Base-by-base conservation (phyloP, 2,113 vertebrate genomes). In the Neomonachus schauinslandi region DNA sequence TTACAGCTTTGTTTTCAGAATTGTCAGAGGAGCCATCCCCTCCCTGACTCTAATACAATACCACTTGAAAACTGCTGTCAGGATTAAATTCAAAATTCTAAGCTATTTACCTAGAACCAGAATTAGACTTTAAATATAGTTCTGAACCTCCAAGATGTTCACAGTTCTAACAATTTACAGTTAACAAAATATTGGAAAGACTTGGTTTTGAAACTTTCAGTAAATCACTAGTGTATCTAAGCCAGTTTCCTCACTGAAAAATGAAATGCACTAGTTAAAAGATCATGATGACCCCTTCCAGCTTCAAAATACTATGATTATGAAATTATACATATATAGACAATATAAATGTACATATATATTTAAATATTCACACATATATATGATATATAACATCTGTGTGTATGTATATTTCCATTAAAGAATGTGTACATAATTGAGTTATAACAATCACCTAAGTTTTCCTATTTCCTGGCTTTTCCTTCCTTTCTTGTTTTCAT, bases 1-100 rank as follows among this genome's bases (percentile, higher is more conserved):
- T 72, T 71, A 77, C 63, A 85, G 16, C 18, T 94, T 63, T 80
- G 16, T 79, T 96, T 95, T 81, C 61, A 93, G 28, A 96, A 95
- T 42, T 7, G 26, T 86, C 39, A 95, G 3, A 18, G 42, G 3
- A 94, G 24, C 16, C n/a, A 72, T 83, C 11, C 19, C 14, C 21
- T 91, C 53, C 33, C 16, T 59, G 8, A 94, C 39, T 76, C 42
- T 31, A 77, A 77, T 21, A 2, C 13, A 57, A 65, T n/a, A 74
- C 14, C 31, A 84, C 6, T 5, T 39, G 24, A 94, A 89, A 88
- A 69, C 10, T 31, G 26, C 79, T 93, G 7, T 49, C n/a, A 89
- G 26, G 39, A 65, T 14, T 74, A 36, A 88, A 91, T 81, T 94
- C 31, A 84, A 96, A 96, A 92, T 11, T 82, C 85, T 24, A 94